Conservation (phyloP, 2,113 vertebrate genomes). For the Falcunculus frontatus region DNA sequence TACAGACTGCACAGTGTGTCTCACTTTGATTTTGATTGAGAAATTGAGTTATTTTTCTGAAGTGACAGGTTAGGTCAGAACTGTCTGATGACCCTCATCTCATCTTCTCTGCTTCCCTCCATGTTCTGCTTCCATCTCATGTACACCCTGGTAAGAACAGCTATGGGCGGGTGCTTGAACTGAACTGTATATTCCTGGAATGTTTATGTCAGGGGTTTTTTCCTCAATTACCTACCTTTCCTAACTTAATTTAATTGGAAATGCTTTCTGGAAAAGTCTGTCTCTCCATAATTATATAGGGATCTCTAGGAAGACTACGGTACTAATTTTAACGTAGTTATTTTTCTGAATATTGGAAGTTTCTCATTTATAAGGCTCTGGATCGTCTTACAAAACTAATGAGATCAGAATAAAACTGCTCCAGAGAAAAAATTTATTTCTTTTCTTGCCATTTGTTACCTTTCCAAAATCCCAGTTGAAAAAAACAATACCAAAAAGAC, state of each 20-base stretch:
- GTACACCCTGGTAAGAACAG: neutral
- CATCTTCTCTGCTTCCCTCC: neutral
- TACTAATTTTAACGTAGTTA: neutral
- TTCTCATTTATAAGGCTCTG: neutral
- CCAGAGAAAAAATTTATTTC: neutral
- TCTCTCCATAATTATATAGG: neutral
- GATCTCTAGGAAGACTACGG: neutral
- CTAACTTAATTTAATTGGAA: neutral
- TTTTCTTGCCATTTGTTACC: neutral
- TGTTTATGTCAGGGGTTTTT: neutral
- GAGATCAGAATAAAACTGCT: neutral
- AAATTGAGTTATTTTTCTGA: neutral
- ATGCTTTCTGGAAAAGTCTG: neutral
- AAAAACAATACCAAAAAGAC: neutral
- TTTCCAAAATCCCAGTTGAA: neutral
- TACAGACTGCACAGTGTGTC: neutral
- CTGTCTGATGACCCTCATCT: neutral
- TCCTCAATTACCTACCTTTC: neutral
- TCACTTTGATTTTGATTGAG: neutral
- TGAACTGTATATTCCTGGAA: neutral
- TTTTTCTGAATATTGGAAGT: neutral
- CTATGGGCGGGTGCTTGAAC: neutral
- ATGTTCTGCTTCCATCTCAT: neutral
- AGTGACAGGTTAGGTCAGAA: neutral
- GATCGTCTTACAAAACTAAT: neutral